A percentile compares a stretch with the other conserved stretches of the same genome.
These are phyloP conservation scores for Synanthedon formicaeformis DNA, from an alignment of 2,888 invertebrate species.

Conservation along the genomic window DNA sequence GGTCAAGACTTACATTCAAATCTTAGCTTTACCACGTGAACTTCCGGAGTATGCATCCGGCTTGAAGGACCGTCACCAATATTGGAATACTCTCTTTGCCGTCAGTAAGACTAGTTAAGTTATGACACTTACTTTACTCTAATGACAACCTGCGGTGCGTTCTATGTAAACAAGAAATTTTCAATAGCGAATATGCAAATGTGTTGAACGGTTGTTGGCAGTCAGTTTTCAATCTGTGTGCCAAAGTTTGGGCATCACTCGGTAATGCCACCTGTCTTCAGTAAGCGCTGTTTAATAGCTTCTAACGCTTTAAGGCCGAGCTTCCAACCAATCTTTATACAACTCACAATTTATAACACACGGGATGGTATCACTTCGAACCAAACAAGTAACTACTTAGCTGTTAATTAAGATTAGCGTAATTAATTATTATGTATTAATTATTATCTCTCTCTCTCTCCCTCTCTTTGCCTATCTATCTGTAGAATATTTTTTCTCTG, in stretches of 20 bases:
- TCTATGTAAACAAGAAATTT: too few species aligned
- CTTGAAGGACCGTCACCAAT: too few species aligned
- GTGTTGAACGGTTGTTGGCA: neutral
- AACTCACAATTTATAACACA: slow-evolving; percentile 15
- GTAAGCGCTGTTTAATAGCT: slow-evolving; percentile 42
- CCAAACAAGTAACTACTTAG: neutral
- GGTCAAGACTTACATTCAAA: too few species aligned
- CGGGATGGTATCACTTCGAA: slow-evolving; percentile 5
- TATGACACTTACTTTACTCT: neutral
- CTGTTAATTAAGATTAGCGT: too few species aligned
- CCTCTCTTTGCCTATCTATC: too few species aligned
- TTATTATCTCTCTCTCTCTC: too few species aligned
- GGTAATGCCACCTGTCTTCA: slow-evolving; percentile 42
- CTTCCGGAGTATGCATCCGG: too few species aligned
- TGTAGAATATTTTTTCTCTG: too few species aligned
- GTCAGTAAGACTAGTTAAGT: neutral
- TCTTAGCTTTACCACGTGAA: too few species aligned
- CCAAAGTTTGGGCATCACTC: slow-evolving; percentile 14
- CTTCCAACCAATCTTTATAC: slow-evolving; percentile 23
- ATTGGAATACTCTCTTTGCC: too few species aligned
- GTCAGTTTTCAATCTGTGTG: slow-evolving; percentile 13
- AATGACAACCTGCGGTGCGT: neutral
- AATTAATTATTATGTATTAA: too few species aligned
- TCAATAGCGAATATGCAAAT: too few species aligned
- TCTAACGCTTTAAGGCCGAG: slow-evolving; percentile 19